phyloP scores from a whole-genome alignment of 2,797 vertebrate genomes.

The Myotis daubentonii region DNA sequence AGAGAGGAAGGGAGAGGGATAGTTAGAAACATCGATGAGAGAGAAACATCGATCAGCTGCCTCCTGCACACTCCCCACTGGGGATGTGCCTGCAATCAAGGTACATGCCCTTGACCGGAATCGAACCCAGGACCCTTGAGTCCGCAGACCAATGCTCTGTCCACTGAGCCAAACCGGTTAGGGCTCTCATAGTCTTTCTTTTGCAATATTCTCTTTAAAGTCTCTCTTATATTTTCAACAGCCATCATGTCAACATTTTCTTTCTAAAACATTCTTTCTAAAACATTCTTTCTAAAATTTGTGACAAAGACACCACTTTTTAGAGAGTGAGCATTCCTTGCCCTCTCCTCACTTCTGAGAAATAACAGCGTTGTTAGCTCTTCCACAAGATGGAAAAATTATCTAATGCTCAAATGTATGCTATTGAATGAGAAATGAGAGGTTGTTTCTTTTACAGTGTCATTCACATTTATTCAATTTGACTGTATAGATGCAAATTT shows the following conservation, averaged over 20 bases:
- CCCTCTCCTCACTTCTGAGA: not conserved
- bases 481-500: constrained; percentile 60
- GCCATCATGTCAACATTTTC: not conserved
- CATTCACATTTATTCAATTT: constrained; percentile 62
- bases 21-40: too few species aligned
- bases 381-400: not conserved
- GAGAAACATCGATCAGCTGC: too few species aligned
- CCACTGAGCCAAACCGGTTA: too few species aligned
- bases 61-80: too few species aligned
- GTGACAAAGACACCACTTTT: not conserved
- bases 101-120: too few species aligned
- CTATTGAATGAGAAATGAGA: not conserved
- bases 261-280: not conserved
- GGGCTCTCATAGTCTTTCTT: not conserved
- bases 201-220: not conserved
- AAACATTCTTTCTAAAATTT: not conserved
- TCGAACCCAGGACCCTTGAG: too few species aligned
- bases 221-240: constrained; percentile 34
- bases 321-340: not conserved
- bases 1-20: too few species aligned
- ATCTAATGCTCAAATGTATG: not conserved
- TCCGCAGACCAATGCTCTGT: too few species aligned
- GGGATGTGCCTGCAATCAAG: too few species aligned
- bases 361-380: not conserved
- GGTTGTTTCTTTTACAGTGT: constrained; percentile 36